Conservation (phyloP, 2,797 vertebrate species). For the Artibeus lituratus region DNA sequence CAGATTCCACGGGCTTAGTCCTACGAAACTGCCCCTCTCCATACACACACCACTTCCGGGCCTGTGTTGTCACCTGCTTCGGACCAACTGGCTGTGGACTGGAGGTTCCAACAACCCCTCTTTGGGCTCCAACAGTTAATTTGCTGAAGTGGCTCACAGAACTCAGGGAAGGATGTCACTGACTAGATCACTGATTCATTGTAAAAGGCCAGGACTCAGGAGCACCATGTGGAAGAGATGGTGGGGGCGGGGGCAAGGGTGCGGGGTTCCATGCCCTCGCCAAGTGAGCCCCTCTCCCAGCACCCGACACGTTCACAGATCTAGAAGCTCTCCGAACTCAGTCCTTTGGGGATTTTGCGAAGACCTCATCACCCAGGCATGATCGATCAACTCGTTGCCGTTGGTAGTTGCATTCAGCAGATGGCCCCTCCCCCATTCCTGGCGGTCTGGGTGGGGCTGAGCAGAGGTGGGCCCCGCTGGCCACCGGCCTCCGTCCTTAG, state of each 20-base stretch:
- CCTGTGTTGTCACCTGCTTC: neutral
- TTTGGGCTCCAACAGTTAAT: neutral
- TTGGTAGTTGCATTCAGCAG: neutral
- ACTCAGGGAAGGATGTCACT: neutral
- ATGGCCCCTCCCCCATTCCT: neutral
- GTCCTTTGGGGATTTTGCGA: neutral
- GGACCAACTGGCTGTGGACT: too few species aligned
- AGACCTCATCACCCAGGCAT: neutral
- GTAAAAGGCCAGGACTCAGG: neutral
- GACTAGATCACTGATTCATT: neutral
- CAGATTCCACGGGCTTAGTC: neutral
- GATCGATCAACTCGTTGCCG: neutral
- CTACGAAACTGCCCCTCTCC: neutral
- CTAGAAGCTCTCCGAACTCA: neutral
- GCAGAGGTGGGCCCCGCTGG: neutral
- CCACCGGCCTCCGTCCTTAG: neutral
- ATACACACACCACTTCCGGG: neutral
- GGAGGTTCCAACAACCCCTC: neutral
- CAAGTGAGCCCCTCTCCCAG: neutral
- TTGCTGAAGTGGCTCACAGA: neutral
- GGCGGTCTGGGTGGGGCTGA: neutral
- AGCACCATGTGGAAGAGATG: neutral
- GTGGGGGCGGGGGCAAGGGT: neutral
- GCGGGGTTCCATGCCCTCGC: fast-evolving
- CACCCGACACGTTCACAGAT: neutral